Evolutionary conservation across 2,888 invertebrate genomes (phyloP), one percentile per base, ranked within the genome.

Genomic region (Leptinotarsa peninsularis): DNA sequence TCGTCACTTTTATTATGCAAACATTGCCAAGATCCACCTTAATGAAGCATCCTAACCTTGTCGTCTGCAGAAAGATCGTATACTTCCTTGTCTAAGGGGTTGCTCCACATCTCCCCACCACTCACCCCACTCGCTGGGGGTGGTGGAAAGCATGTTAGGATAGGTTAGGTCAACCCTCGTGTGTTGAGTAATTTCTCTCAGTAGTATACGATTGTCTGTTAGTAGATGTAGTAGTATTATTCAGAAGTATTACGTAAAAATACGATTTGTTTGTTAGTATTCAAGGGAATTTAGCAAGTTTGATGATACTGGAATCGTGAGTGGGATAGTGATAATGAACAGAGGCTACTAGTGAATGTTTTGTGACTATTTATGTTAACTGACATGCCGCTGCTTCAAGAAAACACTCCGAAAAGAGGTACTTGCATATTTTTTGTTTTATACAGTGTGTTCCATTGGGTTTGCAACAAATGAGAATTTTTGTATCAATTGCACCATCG

Each of bases 131-230:
- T 78, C 79, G 76, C 71, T 78, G 83, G 85, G 83, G 86, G 87
- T 87, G 87, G 85, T 85, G 82, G 83, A 84, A 80, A 82, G 83
- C 85, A 86, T 85, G 87, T 88, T 88, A 87, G 87, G 88, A 86
- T 87, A 88, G 87, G 87, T 88, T 87, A 88, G 87, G 87, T 88
- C 87, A 87, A 84, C 87, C 87, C 87, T 86, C 85, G 86, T 86
- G 86, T 74, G 76, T 76, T 72, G 84, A 83, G 84, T 84, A 83
- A 85, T 86, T 63, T 63, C 33, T 84, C 83, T 84, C 83, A 83
- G 84, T 87, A 88, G 88, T 88, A 85, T 84, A 85, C 86, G 81
- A 83, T 82, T 80, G 82, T 81, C 79, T 82, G 83, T 82, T 83
- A 81, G 78, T 82, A 81, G 79, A 78, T 79, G 81, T 81, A 82